A percentile compares a stretch with the other conserved stretches of the same genome.
These are phyloP conservation scores for Sebastiscus tertius DNA, from an alignment of 2,797 vertebrate genomes.

Conservation along the genomic window DNA sequence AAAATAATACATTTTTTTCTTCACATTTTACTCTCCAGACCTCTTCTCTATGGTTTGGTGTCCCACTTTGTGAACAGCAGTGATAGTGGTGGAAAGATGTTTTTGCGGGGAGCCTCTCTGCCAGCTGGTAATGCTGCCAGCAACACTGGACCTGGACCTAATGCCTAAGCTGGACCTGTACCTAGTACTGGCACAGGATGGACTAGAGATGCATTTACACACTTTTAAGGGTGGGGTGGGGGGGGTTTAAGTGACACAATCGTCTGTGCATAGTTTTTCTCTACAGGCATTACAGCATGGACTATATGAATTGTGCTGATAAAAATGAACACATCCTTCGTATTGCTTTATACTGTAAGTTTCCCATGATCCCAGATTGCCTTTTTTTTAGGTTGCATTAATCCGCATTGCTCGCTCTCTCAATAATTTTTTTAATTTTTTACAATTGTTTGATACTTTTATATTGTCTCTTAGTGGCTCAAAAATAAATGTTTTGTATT, in stretches of 20 bases:
- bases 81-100: conserved; percentile 71
- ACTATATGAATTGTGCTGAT: not conserved
- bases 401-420: not conserved
- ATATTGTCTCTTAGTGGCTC: conserved; percentile 1
- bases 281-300: not conserved
- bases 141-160: conserved; percentile 21
- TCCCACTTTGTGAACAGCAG: conserved; percentile 86
- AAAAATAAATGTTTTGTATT: conserved; percentile 51
- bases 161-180: conserved; percentile 26
- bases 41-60: conserved; percentile 92
- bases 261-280: not conserved
- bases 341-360: not conserved
- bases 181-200: not conserved
- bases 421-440: not conserved
- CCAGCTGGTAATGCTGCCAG: conserved; percentile 35
- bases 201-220: not conserved
- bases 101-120: conserved; percentile 73
- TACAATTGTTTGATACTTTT: conserved; percentile 9
- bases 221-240: not conserved
- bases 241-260: not conserved
- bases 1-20: not conserved
- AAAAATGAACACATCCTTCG: not conserved
- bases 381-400: conserved; percentile 9
- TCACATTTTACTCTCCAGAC: conserved; percentile 80
- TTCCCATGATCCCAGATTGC: not conserved